A percentile compares a stretch with the other conserved stretches of the same genome.
Evolutionary conservation across 2,113 vertebrate species (phyloP).

Genomic region (Chlorodrepanis virens): DNA sequence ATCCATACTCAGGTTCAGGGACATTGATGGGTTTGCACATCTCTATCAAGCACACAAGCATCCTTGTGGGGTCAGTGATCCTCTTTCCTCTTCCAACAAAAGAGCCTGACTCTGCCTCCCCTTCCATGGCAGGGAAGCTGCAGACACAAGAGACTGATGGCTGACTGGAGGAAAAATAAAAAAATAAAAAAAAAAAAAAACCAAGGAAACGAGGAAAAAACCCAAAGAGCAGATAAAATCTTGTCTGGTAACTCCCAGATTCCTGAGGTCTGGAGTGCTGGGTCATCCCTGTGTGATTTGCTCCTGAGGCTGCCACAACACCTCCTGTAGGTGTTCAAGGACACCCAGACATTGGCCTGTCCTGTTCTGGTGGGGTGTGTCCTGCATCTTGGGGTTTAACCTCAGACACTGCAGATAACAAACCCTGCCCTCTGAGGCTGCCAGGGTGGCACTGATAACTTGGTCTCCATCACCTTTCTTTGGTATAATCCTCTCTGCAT

Average conservation of each 20-base stretch:
- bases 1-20: not conserved
- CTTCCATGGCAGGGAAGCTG: not conserved
- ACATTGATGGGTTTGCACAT: not conserved
- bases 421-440: not conserved
- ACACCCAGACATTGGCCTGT: rapidly evolving
- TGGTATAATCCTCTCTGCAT: not conserved
- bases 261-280: not conserved
- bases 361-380: not conserved
- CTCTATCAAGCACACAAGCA: not conserved
- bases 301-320: not conserved
- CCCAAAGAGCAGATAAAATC: not conserved
- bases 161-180: not conserved
- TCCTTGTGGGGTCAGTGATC: rapidly evolving
- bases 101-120: not conserved
- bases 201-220: not conserved
- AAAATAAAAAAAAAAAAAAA: not conserved
- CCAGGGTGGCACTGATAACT: rapidly evolving
- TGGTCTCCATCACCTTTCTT: not conserved
- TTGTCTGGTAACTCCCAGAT: not conserved
- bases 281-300: not conserved
- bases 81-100: not conserved
- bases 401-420: not conserved
- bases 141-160: not conserved
- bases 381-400: not conserved
- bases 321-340: not conserved